These are phyloP conservation scores for Sebastolobus alascanus DNA, from an alignment of 2,797 vertebrate genomes.

Conservation along the genomic window DNA sequence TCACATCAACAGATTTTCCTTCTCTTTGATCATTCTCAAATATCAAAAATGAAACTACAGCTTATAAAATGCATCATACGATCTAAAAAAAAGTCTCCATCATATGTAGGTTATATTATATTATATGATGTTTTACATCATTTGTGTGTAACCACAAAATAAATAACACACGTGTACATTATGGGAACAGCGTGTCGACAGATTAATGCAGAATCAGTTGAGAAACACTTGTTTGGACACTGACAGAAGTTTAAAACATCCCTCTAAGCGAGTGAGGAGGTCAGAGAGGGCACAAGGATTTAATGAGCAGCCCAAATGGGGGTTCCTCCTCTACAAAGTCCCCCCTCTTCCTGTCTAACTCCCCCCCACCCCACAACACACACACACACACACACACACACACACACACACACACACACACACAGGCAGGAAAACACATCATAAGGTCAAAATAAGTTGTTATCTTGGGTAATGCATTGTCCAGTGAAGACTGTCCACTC, in stretches of 20 bases:
- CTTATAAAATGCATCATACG: neutral
- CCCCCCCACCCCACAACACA: constrained; percentile 4
- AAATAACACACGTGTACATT: neutral
- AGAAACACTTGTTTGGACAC: neutral
- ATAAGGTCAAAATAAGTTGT: constrained; percentile 56
- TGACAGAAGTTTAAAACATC: constrained; percentile 22
- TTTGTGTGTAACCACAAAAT: neutral
- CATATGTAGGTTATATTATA: neutral
- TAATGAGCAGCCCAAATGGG: constrained; percentile 47
- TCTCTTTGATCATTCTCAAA: neutral
- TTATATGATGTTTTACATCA: fast-evolving
- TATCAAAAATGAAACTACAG: neutral
- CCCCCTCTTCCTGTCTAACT: constrained; percentile 11
- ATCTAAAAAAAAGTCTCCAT: neutral
- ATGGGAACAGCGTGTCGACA: neutral
- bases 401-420: constrained; percentile 35
- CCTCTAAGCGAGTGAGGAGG: constrained; percentile 19
- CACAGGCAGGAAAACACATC: constrained; percentile 64
- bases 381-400: constrained; percentile 29
- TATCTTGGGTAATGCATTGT: constrained; percentile 65
- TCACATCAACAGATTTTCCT: neutral
- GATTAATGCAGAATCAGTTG: constrained; percentile 1
- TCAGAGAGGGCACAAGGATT: constrained; percentile 34
- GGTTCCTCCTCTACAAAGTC: constrained; percentile 32
- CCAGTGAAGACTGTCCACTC: constrained; percentile 57